phyloP scores from a whole-genome alignment of 2,113 vertebrate species.

The Bufo bufo region DNA sequence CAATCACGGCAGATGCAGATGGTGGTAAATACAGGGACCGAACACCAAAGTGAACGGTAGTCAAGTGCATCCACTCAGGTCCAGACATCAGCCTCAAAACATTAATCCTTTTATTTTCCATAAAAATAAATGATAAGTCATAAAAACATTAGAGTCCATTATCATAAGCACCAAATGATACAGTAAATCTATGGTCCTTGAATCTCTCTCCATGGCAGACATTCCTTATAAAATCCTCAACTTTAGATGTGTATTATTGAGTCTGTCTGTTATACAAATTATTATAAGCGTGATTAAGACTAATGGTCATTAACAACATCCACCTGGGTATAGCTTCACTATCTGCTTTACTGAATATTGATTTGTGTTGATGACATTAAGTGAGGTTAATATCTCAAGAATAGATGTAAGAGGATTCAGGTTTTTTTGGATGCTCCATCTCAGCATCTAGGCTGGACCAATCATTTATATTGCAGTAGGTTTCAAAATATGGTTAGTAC shows the following conservation, averaged over 20 bases:
- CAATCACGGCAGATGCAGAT: neutral
- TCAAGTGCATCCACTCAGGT: neutral
- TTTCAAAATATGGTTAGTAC: neutral
- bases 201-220: neutral
- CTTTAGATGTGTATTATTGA: neutral
- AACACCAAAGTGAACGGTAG: neutral
- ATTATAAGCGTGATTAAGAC: conserved; percentile 4
- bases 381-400: conserved; percentile 20
- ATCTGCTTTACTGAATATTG: conserved; percentile 31
- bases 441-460: neutral
- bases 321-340: conserved; percentile 12
- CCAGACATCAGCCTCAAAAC: conserved; percentile 4
- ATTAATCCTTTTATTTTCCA: conserved; percentile 15
- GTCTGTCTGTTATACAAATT: conserved; percentile 5
- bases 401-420: neutral
- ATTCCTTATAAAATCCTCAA: neutral
- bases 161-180: neutral
- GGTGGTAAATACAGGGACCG: neutral
- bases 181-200: neutral
- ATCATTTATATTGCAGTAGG: neutral
- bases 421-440: conserved; percentile 12
- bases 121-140: conserved; percentile 14
- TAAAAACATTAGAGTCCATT: conserved; percentile 22
- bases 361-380: conserved; percentile 24
- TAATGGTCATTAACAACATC: conserved; percentile 6